phyloP scores from a whole-genome alignment of 2,888 invertebrate genomes.

The Drosophila kambysellisi region DNA sequence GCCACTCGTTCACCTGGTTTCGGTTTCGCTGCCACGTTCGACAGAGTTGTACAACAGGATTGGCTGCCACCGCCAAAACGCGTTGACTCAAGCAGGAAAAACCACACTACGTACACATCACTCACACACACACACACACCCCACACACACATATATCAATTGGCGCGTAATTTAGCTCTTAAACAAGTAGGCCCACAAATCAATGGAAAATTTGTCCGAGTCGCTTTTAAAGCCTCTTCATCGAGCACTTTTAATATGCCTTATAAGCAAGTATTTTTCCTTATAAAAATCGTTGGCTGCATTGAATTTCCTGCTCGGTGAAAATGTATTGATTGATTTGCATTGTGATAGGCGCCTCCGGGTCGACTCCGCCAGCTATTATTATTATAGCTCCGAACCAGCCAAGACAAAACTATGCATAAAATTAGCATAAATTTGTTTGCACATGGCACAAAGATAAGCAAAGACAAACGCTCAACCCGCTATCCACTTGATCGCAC shows the following conservation, averaged over 20 bases:
- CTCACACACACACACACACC: slow-evolving; percentile 15
- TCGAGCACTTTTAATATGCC: slow-evolving; percentile 28
- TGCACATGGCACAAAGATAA: slow-evolving; percentile 9
- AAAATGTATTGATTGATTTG: slow-evolving; percentile 70
- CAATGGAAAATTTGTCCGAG: slow-evolving; percentile 33
- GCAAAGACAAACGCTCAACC: slow-evolving; percentile 18
- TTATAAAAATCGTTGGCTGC: slow-evolving; percentile 25
- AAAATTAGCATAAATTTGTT: slow-evolving; percentile 70
- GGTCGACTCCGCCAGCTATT: slow-evolving; percentile 47
- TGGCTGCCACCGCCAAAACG: slow-evolving; percentile 53
- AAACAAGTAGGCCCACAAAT: slow-evolving; percentile 28
- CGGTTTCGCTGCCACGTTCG: slow-evolving; percentile 55
- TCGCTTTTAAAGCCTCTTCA: slow-evolving; percentile 34
- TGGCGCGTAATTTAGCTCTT: slow-evolving; percentile 52
- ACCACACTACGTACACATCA: slow-evolving; percentile 51
- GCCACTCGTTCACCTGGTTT: slow-evolving; percentile 77
- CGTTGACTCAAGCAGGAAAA: slow-evolving; percentile 75
- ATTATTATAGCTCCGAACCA: slow-evolving; percentile 47
- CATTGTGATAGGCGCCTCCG: slow-evolving; percentile 45
- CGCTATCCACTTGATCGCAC: slow-evolving; percentile 42
- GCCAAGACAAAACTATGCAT: slow-evolving; percentile 45
- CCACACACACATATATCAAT: slow-evolving; percentile 30
- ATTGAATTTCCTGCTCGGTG: slow-evolving; percentile 60
- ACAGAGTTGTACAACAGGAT: slow-evolving; percentile 72
- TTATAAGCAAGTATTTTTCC: slow-evolving; percentile 32